A percentile compares a stretch with the other conserved stretches of the same genome.
Conservation (phyloP, 2,888 invertebrate genomes). For the Papilio demoleus region DNA sequence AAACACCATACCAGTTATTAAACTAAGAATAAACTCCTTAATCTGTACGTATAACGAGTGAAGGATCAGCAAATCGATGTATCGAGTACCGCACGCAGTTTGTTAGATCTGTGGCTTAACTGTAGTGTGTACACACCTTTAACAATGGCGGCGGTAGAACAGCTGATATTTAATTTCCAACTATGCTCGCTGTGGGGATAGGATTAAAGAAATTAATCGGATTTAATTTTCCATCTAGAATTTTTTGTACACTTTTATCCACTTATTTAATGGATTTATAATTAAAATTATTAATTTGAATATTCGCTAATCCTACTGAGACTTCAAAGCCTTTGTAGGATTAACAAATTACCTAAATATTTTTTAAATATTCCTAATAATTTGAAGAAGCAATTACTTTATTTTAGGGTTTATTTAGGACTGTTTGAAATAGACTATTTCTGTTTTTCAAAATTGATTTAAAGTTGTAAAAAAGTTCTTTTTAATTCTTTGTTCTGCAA, state of each 20-base stretch:
- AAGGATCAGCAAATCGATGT: conserved; percentile 4
- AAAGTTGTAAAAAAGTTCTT: not conserved
- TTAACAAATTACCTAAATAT: not conserved
- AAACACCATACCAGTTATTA: not conserved
- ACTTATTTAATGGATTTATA: conserved; percentile 2
- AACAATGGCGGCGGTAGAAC: conserved; percentile 28
- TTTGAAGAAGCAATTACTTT: not conserved
- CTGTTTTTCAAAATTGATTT: not conserved
- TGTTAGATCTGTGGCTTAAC: conserved; percentile 27
- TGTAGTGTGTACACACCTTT: conserved; percentile 19
- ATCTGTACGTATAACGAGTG: not conserved
- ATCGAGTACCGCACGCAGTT: conserved; percentile 11
- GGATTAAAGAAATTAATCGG: conserved; percentile 34
- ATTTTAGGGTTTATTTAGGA: not conserved
- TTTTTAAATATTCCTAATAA: not conserved
- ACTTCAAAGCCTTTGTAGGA: conserved; percentile 10
- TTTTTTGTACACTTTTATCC: conserved; percentile 21
- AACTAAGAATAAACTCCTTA: not conserved
- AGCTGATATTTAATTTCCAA: conserved; percentile 31
- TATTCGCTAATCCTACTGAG: conserved; percentile 3
- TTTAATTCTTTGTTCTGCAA: not conserved
- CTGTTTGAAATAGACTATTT: not conserved
- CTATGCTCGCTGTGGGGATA: conserved; percentile 26
- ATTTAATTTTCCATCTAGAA: conserved; percentile 37
- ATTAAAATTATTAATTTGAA: conserved; percentile 25